These are phyloP conservation scores for Murina feae DNA, from an alignment of 2,113 vertebrate species.

Conservation along the genomic window DNA sequence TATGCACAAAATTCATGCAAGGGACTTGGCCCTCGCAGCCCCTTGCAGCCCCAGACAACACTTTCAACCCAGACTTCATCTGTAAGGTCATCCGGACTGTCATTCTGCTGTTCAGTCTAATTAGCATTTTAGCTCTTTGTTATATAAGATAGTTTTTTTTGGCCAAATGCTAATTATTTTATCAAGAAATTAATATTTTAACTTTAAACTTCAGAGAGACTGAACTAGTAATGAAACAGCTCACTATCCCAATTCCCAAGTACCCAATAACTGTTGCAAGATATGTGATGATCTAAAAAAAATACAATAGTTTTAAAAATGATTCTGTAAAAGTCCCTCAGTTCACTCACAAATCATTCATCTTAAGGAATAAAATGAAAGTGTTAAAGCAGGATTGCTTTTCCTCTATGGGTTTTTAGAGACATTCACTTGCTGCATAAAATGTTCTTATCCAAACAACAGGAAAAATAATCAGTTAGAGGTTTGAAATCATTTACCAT, in stretches of 20 bases:
- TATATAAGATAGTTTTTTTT: not conserved
- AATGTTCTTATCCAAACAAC: slow-evolving; percentile 39
- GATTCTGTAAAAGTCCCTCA: slow-evolving; percentile 32
- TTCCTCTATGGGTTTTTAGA: not conserved
- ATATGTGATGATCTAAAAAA: not conserved
- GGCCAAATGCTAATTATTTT: not conserved
- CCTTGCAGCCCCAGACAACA: too few species aligned
- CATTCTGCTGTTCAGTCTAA: too few species aligned
- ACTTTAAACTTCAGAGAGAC: not conserved
- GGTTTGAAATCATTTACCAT: slow-evolving; percentile 30
- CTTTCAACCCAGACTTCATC: too few species aligned
- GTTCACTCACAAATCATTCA: slow-evolving; percentile 44
- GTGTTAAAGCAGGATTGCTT: not conserved
- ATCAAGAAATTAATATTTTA: not conserved
- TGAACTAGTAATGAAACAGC: slow-evolving; percentile 24
- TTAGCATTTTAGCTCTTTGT: too few species aligned
- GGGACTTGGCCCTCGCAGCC: too few species aligned
- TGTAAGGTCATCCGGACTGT: too few species aligned
- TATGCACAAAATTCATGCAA: too few species aligned
- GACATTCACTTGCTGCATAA: not conserved
- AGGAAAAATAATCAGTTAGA: not conserved
- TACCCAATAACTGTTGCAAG: slow-evolving; percentile 22
- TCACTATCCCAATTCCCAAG: not conserved
- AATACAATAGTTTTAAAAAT: slow-evolving; percentile 5
- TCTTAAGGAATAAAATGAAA: slow-evolving; percentile 37